Percentiles rank a stretch among this genome's conserved stretches.
phyloP scores from a whole-genome alignment of 2,888 invertebrate species.

The Agriopis aurantiaria region DNA sequence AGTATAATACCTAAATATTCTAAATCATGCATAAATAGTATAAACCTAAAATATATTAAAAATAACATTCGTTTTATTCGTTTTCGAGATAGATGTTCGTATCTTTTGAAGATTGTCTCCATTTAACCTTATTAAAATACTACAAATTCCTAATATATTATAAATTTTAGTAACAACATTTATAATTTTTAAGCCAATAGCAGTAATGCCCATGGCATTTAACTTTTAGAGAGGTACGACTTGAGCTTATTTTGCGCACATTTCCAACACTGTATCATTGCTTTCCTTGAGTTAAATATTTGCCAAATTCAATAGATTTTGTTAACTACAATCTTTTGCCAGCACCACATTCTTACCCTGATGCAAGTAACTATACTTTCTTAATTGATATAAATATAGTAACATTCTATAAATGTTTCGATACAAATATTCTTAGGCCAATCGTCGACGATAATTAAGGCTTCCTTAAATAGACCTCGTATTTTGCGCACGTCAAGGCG shows the following conservation, averaged over 20 bases:
- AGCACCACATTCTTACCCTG: constrained; percentile 74
- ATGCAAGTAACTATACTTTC: constrained; percentile 35
- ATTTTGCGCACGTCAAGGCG: too few relatives aligned
- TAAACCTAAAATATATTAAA: constrained; percentile 9
- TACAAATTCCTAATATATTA: constrained; percentile 9
- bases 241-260: constrained; percentile 27
- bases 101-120: not conserved
- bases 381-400: not conserved
- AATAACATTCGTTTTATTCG: not conserved
- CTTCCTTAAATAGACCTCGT: not conserved
- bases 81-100: constrained; percentile 3
- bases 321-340: constrained; percentile 47
- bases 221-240: constrained; percentile 29
- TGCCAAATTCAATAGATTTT: constrained; percentile 27
- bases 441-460: too few relatives aligned
- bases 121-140: constrained; percentile 16
- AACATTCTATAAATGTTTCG: not conserved
- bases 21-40: constrained; percentile 4
- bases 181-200: constrained; percentile 27
- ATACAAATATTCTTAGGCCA: not conserved
- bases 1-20: too few relatives aligned
- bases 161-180: constrained; percentile 6
- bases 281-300: constrained; percentile 13
- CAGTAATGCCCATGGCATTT: constrained; percentile 33
- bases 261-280: constrained; percentile 7